phyloP scores from a whole-genome alignment of 2,113 vertebrate species.

The Scolopax mira region DNA sequence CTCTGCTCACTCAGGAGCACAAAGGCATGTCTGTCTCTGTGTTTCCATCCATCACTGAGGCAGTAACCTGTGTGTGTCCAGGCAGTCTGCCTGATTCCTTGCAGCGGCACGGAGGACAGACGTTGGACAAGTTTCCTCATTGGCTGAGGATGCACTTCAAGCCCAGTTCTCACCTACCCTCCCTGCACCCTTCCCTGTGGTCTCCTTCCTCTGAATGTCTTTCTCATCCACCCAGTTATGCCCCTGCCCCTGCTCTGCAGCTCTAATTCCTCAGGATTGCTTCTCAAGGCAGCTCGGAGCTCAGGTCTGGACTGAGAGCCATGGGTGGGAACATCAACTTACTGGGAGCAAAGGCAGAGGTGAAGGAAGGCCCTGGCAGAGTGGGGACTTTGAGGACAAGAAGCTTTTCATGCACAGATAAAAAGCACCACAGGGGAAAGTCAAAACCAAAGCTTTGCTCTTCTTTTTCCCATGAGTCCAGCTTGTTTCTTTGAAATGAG shows the following conservation, averaged over 20 bases:
- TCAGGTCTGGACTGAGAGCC: not conserved
- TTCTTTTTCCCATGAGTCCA: not conserved
- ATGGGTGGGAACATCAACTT: rapidly evolving
- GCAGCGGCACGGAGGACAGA: not conserved
- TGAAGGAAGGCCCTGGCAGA: not conserved
- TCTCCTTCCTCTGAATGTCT: not conserved
- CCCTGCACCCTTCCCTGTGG: not conserved
- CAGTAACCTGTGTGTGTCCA: not conserved
- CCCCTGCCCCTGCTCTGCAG: not conserved
- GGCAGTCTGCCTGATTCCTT: rapidly evolving
- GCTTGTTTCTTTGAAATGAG: not conserved
- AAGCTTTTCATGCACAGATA: constrained; percentile 2
- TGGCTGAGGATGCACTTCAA: not conserved
- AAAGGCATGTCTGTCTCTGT: rapidly evolving
- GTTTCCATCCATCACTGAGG: not conserved
- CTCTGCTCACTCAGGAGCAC: not conserved
- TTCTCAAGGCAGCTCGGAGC: not conserved
- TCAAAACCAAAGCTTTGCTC: not conserved
- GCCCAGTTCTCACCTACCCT: not conserved
- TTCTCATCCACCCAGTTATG: not conserved
- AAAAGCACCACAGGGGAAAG: not conserved
- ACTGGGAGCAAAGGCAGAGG: not conserved
- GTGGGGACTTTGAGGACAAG: not conserved
- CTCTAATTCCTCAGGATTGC: not conserved
- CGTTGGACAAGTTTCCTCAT: rapidly evolving